phyloP scores from a whole-genome alignment of 2,113 vertebrate genomes.

The Copsychus sechellarum region DNA sequence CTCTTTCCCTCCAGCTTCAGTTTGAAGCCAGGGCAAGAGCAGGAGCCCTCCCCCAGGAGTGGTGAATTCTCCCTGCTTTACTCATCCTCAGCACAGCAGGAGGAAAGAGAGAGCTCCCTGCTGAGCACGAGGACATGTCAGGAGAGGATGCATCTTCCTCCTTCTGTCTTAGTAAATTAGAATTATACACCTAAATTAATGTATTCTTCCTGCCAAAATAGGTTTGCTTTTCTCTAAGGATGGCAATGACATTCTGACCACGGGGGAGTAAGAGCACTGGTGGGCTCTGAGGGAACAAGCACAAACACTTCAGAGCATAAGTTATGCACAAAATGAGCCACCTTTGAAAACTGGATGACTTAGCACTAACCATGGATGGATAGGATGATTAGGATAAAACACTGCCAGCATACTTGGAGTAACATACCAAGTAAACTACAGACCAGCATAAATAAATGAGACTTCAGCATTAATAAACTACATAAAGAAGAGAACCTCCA shows the following conservation, averaged over 20 bases:
- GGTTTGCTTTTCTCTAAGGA: neutral
- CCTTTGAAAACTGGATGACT: neutral
- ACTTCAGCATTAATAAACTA: neutral
- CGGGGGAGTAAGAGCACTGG: neutral
- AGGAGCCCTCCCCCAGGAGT: neutral
- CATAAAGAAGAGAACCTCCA: neutral
- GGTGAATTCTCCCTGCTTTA: neutral
- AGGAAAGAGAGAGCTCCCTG: neutral
- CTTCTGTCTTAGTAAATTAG: neutral
- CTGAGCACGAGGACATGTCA: rapidly evolving
- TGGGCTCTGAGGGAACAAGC: neutral
- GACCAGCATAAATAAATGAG: neutral
- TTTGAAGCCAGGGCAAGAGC: neutral
- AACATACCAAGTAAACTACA: neutral
- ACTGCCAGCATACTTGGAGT: neutral
- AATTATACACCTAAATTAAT: neutral
- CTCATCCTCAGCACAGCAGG: neutral
- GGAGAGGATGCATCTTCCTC: neutral
- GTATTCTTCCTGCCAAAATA: neutral
- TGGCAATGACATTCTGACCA: rapidly evolving
- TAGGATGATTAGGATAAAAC: neutral
- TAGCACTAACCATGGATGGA: neutral
- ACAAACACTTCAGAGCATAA: neutral
- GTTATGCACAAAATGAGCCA: neutral
- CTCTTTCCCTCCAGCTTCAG: neutral